phyloP scores from a whole-genome alignment of 2,797 vertebrate species.

The Hylomyscus alleni region DNA sequence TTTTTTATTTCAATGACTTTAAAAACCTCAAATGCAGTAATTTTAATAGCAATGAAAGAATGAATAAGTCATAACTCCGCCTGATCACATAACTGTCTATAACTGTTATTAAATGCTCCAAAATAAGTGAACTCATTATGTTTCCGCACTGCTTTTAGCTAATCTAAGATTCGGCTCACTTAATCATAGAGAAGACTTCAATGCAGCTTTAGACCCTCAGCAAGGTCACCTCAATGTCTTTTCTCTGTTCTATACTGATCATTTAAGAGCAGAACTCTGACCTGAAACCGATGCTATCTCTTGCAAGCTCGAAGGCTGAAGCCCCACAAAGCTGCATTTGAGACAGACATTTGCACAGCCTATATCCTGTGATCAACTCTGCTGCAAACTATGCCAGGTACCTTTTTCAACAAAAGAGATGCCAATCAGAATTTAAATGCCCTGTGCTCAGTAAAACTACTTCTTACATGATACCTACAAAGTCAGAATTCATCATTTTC shows the following conservation, averaged over 20 bases:
- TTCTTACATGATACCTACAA: constrained; percentile 79
- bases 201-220: constrained; percentile 91
- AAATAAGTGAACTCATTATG: constrained; percentile 94
- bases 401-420: constrained; percentile 83
- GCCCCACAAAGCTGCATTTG: constrained; percentile 85
- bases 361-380: constrained; percentile 87
- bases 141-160: constrained; percentile 93
- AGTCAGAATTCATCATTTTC: constrained; percentile 73
- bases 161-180: constrained; percentile 92
- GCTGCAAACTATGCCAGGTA: constrained; percentile 85
- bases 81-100: constrained; percentile 94
- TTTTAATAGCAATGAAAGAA: constrained; percentile 94
- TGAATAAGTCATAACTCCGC: constrained; percentile 93
- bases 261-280: constrained; percentile 91
- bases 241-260: constrained; percentile 88
- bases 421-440: constrained; percentile 85
- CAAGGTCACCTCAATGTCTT: constrained; percentile 91
- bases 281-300: constrained; percentile 90
- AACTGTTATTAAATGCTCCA: constrained; percentile 92
- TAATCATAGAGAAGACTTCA: constrained; percentile 91
- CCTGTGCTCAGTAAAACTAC: constrained; percentile 72
- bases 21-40: constrained; percentile 94
- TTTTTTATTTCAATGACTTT: constrained; percentile 95
- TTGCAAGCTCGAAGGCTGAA: constrained; percentile 88
- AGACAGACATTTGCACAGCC: constrained; percentile 86